phyloP scores from a whole-genome alignment of 2,888 invertebrate species.

The Hypselothyrea guttata region DNA sequence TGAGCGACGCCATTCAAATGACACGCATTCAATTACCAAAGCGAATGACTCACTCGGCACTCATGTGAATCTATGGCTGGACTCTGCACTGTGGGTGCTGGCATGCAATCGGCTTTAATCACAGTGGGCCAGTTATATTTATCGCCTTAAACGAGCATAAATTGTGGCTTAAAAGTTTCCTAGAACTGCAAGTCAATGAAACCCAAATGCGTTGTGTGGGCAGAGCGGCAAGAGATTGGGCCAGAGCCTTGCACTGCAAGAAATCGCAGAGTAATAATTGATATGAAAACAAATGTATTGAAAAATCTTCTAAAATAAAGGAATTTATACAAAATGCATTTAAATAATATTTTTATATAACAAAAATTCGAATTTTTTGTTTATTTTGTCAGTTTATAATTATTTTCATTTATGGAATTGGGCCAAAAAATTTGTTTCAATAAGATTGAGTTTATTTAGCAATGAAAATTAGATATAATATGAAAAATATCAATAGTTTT shows the following conservation, averaged over 20 bases:
- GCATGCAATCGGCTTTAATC: slow-evolving; percentile 76
- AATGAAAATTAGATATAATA: no score
- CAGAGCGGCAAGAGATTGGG: slow-evolving; percentile 20
- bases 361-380: no score
- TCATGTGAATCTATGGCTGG: slow-evolving; percentile 1
- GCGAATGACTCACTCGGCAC: slow-evolving; percentile 53
- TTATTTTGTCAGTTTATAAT: no score
- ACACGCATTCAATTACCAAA: slow-evolving; percentile 70
- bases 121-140: slow-evolving; percentile 69
- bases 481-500: no score
- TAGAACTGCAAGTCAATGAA: slow-evolving; percentile 67
- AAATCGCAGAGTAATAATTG: slow-evolving; percentile 11
- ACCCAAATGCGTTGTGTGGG: slow-evolving; percentile 28
- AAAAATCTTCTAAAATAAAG: no score
- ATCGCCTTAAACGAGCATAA: slow-evolving; percentile 80
- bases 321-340: no score
- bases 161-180: slow-evolving; percentile 78
- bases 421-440: no score
- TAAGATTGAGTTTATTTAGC: no score
- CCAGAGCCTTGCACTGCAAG: slow-evolving; percentile 26
- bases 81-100: slow-evolving; percentile 24
- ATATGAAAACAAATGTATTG: neutral
- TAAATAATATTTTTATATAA: no score
- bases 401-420: no score
- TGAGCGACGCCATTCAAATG: slow-evolving; percentile 59